These are phyloP conservation scores for Andrena haemorrhoa DNA, from an alignment of 2,888 invertebrate species.

Conservation along the genomic window DNA sequence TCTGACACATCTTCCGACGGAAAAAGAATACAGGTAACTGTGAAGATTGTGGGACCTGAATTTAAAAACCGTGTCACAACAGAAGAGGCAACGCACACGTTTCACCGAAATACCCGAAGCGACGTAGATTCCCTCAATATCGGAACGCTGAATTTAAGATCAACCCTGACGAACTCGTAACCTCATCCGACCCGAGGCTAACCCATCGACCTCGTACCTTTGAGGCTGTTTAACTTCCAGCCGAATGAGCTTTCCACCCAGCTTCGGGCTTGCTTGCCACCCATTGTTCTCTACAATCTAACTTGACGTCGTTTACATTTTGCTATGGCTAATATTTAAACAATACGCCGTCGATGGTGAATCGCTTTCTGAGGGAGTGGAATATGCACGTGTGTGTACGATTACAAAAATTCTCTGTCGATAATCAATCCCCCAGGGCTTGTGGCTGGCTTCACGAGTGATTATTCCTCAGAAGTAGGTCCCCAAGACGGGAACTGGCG, in stretches of 20 bases:
- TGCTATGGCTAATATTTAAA: conserved; percentile 76
- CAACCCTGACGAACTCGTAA: conserved; percentile 51
- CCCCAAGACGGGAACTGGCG: too few relatives aligned
- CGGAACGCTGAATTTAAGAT: conserved; percentile 63
- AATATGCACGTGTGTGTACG: background rate
- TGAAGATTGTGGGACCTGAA: too few relatives aligned
- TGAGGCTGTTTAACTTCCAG: conserved; percentile 82
- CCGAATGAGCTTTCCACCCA: conserved; percentile 80
- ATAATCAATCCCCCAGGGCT: background rate
- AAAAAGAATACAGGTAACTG: too few relatives aligned
- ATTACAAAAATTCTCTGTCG: conserved; percentile 1
- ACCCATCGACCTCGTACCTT: conserved; percentile 66
- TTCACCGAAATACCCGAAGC: too few relatives aligned
- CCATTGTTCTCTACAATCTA: conserved; percentile 76
- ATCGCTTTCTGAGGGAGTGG: conserved; percentile 45
- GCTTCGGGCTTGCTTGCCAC: conserved; percentile 58
- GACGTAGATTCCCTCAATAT: background rate
- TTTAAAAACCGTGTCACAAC: too few relatives aligned
- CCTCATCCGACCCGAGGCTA: conserved; percentile 26
- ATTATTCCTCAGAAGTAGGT: too few relatives aligned
- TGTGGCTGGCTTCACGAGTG: too few relatives aligned
- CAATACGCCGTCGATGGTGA: conserved; percentile 60
- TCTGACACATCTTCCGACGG: too few relatives aligned
- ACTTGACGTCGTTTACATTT: conserved; percentile 71
- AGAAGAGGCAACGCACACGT: too few relatives aligned